Evolutionary conservation across 2,888 invertebrate genomes (phyloP).

Genomic region (Lymantria dispar): DNA sequence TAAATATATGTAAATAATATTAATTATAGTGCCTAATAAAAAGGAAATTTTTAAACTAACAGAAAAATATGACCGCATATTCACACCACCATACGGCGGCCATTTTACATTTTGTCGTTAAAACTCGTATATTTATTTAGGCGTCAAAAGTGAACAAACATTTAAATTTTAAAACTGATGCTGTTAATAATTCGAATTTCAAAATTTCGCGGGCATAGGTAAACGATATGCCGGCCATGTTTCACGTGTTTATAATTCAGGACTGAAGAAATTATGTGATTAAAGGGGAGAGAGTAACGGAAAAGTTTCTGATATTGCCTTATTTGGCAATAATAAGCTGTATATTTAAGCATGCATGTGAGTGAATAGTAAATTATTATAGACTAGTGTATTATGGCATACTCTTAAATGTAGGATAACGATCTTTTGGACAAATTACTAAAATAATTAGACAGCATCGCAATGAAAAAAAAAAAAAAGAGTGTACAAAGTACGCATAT

Average conservation of each 20-base stretch:
- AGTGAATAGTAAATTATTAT: conserved; percentile 61
- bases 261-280: conserved; percentile 50
- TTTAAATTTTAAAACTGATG: conserved; percentile 27
- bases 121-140: not conserved
- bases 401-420: conserved; percentile 20
- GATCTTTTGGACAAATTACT: too few relatives aligned
- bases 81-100: too few relatives aligned
- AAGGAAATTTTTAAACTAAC: too few relatives aligned
- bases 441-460: too few relatives aligned
- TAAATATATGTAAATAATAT: too few relatives aligned
- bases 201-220: conserved; percentile 20
- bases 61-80: too few relatives aligned
- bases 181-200: conserved; percentile 26
- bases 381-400: conserved; percentile 42
- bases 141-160: conserved; percentile 20
- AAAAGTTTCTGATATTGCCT: conserved; percentile 54
- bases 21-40: too few relatives aligned
- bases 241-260: conserved; percentile 66
- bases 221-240: conserved; percentile 44
- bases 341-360: conserved; percentile 13
- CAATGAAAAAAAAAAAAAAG: too few relatives aligned
- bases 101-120: too few relatives aligned
- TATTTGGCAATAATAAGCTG: conserved; percentile 53
- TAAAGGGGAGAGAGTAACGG: conserved; percentile 34
- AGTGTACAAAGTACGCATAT: too few relatives aligned